Conservation (phyloP, 2,797 vertebrate species). For the Falco naumanni region DNA sequence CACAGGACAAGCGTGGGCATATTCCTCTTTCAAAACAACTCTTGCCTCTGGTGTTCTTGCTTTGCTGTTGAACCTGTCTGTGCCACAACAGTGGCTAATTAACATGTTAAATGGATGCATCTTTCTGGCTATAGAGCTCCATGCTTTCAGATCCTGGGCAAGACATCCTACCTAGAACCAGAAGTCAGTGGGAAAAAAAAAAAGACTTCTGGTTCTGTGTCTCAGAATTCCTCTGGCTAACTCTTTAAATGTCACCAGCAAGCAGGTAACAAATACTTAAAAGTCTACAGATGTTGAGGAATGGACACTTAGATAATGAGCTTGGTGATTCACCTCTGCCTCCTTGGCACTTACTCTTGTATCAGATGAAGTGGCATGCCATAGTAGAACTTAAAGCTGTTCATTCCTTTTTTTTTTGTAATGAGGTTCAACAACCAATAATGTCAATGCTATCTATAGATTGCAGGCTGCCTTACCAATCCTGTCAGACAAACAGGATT, state of each 20-base stretch:
- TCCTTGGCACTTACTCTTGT: not conserved
- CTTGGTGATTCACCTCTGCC: not conserved
- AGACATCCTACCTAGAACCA: not conserved
- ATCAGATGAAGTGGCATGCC: not conserved
- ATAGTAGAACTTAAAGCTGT: not conserved
- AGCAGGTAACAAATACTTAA: accelerated
- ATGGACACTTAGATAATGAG: not conserved
- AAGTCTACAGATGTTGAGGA: not conserved
- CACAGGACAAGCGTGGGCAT: not conserved
- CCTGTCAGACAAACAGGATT: not conserved
- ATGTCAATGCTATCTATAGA: accelerated
- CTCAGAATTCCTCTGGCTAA: not conserved
- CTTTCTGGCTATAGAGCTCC: not conserved
- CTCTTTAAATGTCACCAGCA: not conserved
- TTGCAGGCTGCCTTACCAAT: not conserved
- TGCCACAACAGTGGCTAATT: not conserved
- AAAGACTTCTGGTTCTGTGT: not conserved
- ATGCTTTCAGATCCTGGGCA: not conserved
- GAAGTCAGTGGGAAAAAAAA: not conserved
- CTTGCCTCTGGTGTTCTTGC: slow-evolving; percentile 4
- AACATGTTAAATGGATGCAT: not conserved
- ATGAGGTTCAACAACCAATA: not conserved
- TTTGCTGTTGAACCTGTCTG: slow-evolving; percentile 44
- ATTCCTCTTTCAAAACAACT: not conserved
- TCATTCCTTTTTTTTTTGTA: not conserved